phyloP scores from a whole-genome alignment of 2,113 vertebrate species.

The Mus pahari region DNA sequence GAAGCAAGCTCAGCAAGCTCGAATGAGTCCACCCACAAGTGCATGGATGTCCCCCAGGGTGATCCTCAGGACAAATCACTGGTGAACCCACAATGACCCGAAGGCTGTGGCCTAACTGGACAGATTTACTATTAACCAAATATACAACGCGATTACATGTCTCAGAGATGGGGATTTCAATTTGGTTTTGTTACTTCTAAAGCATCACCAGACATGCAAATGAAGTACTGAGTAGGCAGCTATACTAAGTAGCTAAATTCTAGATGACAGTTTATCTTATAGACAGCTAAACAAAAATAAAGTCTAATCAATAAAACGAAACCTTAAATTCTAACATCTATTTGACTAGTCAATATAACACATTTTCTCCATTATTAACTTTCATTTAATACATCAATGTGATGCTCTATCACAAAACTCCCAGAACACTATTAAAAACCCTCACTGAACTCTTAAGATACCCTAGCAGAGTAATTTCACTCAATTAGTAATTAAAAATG shows the following conservation, averaged over 20 bases:
- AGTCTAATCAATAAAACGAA: conserved; percentile 49
- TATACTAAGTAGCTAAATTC: conserved; percentile 10
- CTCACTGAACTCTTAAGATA: neutral
- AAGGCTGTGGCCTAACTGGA: neutral
- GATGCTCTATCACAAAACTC: conserved; percentile 6
- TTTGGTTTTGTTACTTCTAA: neutral
- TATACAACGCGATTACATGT: neutral
- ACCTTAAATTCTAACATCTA: conserved; percentile 24
- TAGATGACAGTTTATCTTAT: conserved; percentile 40
- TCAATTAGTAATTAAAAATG: neutral
- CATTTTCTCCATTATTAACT: conserved; percentile 9
- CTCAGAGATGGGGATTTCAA: neutral
- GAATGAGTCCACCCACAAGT: neutral
- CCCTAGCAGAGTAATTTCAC: neutral
- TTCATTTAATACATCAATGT: neutral
- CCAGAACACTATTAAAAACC: neutral
- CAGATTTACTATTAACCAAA: conserved; percentile 7
- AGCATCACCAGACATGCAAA: conserved; percentile 33
- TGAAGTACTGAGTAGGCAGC: neutral
- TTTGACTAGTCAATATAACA: neutral
- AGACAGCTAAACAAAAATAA: conserved; percentile 44
- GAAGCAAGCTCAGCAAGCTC: neutral
- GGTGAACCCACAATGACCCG: neutral
- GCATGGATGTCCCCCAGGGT: neutral
- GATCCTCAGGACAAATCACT: neutral